Evolutionary conservation across 2,797 vertebrate species (phyloP), one percentile per base, ranked within the genome.

Genomic region (Melanotaenia boesemani): DNA sequence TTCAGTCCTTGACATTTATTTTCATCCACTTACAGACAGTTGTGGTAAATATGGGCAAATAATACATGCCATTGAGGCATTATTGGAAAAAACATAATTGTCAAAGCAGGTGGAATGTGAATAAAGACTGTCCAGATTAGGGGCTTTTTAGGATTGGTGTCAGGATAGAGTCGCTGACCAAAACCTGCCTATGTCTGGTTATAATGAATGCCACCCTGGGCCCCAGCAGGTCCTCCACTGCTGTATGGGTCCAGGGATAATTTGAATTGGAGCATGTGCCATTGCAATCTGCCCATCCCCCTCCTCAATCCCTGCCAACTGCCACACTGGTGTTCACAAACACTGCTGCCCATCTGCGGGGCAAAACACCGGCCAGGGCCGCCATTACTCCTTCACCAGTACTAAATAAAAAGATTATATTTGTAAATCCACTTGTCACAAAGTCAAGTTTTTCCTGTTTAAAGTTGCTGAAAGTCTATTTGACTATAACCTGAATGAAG

Each of bases 211-310:
- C 91, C 91, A 92, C 89, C 84, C 90, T 79, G 89, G 91, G 90
- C 88, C 90, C 90, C 91, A 91, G 88, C 92, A 88, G 91, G 89
- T 90, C 89, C 89, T 91, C 72, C 79, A 79, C 75, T 89, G 89
- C 91, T 90, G 88, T 87, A 89, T 81, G 90, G 88, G 93, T 92
- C 89, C 91, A 88, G 83, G 91, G 91, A 92, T 93, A 92, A 94
- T 93, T 93, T 92, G 90, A 92, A 92, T 92, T 85, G 86, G 90
- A 92, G 89, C 91, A 93, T 93, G 92, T 94, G 93, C 92, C 93
- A 93, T 90, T 89, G 87, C 91, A 91, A 89, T 89, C 88, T 87
- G 75, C 88, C 92, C 91, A 89, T 88, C 89, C 67, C 69, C 83
- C 78, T 61, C 70, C 77, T 74, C 83, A 77, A 83, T 86, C 90